Evolutionary conservation across 1,140 invertebrate genomes (phyloP).

Genomic region (Leguminivora glycinivorella): DNA sequence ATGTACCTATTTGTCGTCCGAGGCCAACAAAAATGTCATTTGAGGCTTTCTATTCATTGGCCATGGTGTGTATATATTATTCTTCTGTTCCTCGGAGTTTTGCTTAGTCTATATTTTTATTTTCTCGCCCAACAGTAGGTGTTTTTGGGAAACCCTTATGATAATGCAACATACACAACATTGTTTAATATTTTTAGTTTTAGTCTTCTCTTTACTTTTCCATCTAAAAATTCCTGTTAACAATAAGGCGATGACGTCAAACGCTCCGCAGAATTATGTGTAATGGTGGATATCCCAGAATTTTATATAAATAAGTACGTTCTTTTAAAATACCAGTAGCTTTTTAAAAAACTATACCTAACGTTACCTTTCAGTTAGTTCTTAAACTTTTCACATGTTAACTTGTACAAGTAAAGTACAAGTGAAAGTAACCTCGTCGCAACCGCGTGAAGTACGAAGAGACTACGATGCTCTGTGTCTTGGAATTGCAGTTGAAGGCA

Average conservation of each 20-base stretch:
- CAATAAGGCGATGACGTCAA: not conserved
- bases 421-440: not conserved
- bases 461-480: not conserved
- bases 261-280: not conserved
- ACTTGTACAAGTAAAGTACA: not conserved
- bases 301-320: not conserved
- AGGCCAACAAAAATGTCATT: too few species aligned
- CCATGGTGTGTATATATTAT: too few species aligned
- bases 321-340: not conserved
- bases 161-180: too few species aligned
- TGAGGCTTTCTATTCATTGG: too few species aligned
- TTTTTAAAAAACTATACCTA: not conserved
- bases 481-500: not conserved
- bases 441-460: not conserved
- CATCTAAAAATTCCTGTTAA: not conserved
- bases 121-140: too few species aligned
- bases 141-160: too few species aligned
- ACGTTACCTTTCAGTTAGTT: too few species aligned
- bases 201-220: not conserved
- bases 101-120: too few species aligned
- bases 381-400: too few species aligned
- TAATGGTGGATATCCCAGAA: not conserved
- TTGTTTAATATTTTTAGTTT: not conserved
- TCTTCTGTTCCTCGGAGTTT: too few species aligned
- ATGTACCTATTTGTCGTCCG: too few species aligned